These are phyloP conservation scores for Campoletis sonorensis DNA, from an alignment of 1,140 invertebrate genomes.

Conservation along the genomic window DNA sequence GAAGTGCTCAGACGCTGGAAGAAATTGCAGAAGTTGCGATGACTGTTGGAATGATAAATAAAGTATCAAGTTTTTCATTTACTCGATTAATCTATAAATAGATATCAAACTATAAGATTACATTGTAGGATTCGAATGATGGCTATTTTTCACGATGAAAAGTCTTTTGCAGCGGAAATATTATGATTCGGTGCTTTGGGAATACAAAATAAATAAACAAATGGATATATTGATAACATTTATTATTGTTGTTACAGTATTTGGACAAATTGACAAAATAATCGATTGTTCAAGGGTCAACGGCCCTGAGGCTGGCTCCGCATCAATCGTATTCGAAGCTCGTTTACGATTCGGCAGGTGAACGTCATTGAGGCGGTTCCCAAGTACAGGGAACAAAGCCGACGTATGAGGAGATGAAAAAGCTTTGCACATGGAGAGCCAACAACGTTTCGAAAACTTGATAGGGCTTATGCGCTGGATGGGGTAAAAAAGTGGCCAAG, in stretches of 20 bases:
- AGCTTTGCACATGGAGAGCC: neutral
- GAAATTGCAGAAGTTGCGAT: neutral
- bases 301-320: neutral
- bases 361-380: neutral
- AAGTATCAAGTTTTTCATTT: neutral
- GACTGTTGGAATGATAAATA: neutral
- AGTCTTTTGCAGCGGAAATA: too few species aligned
- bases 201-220: too few species aligned
- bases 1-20: conserved; percentile 21
- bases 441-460: conserved; percentile 19
- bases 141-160: too few species aligned
- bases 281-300: too few species aligned
- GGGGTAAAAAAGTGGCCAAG: conserved; percentile 41
- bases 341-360: conserved; percentile 36
- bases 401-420: neutral
- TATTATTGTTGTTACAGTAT: too few species aligned
- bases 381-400: neutral
- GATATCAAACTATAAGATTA: neutral
- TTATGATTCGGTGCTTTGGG: too few species aligned
- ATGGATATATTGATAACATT: too few species aligned
- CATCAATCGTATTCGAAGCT: neutral
- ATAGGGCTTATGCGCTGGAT: neutral
- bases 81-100: neutral
- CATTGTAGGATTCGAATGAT: too few species aligned
- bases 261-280: too few species aligned